Conservation (phyloP, 2,888 invertebrate species). For the Drosophila sordidula region DNA sequence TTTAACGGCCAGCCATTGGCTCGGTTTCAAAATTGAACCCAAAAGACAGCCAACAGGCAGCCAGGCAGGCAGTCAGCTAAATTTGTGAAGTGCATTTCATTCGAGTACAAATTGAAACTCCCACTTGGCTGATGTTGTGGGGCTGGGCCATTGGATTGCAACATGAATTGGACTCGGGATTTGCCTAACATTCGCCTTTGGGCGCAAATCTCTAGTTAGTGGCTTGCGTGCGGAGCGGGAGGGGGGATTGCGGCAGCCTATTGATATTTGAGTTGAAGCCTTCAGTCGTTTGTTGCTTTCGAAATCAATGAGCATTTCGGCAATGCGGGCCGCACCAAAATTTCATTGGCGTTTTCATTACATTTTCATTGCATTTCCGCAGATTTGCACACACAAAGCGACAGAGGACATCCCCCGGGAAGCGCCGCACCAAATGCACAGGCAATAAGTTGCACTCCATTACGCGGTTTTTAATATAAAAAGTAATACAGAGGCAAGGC, state of each 20-base stretch:
- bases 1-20: slow-evolving; percentile 6
- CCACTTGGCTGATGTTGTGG: not conserved
- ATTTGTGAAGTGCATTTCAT: slow-evolving; percentile 21
- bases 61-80: slow-evolving; percentile 1
- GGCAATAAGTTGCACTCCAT: slow-evolving; percentile 77
- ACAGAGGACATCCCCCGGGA: not conserved
- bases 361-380: slow-evolving; percentile 68
- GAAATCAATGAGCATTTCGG: slow-evolving; percentile 44
- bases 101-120: slow-evolving; percentile 1
- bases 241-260: slow-evolving; percentile 16
- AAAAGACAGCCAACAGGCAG: not conserved
- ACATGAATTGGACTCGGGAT: slow-evolving; percentile 10
- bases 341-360: slow-evolving; percentile 55
- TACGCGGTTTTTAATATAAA: slow-evolving; percentile 72
- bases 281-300: slow-evolving; percentile 24
- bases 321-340: slow-evolving; percentile 13
- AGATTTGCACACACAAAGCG: slow-evolving; percentile 64
- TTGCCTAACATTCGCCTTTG: slow-evolving; percentile 9
- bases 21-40: not conserved
- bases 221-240: not conserved
- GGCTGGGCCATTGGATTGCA: slow-evolving; percentile 16
- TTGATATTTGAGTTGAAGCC: slow-evolving; percentile 52
- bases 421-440: slow-evolving; percentile 47
- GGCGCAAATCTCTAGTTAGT: slow-evolving; percentile 33
- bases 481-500: not conserved